Conservation (phyloP, 2,113 vertebrate genomes). For the Gallinago jamesoni region DNA sequence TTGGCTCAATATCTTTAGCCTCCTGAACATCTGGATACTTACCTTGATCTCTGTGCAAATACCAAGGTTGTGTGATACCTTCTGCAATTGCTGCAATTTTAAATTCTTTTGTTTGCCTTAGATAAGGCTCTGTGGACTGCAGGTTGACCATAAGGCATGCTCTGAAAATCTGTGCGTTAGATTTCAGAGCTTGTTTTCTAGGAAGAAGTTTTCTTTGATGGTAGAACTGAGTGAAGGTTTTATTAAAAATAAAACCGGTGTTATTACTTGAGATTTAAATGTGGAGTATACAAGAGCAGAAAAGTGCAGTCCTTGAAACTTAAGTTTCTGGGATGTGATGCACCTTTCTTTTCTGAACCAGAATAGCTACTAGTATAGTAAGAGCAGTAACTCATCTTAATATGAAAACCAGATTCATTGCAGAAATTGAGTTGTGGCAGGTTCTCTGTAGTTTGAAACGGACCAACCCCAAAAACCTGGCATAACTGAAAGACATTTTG, state of each 20-base stretch:
- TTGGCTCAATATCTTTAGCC: neutral
- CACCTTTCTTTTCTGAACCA: neutral
- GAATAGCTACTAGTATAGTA: neutral
- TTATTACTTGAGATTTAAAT: neutral
- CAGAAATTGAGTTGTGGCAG: neutral
- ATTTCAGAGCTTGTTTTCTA: neutral
- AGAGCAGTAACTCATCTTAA: neutral
- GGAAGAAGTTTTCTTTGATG: neutral
- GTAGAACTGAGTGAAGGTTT: neutral
- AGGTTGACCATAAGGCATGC: accelerated
- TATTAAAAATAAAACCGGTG: neutral
- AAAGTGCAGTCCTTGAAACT: neutral
- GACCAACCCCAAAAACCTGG: neutral
- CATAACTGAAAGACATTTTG: neutral
- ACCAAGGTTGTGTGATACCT: neutral
- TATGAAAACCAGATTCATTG: neutral
- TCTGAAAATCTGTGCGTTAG: neutral
- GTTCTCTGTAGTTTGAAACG: neutral
- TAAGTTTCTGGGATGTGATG: neutral
- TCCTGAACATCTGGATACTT: neutral
- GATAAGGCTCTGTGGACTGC: neutral
- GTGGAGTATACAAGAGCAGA: neutral
- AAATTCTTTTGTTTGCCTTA: neutral
- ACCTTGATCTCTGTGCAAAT: neutral
- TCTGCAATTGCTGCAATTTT: neutral